Percentiles rank a stretch among this genome's conserved stretches.
phyloP scores from a whole-genome alignment of 2,113 vertebrate genomes.

The Prietella phreatophila region DNA sequence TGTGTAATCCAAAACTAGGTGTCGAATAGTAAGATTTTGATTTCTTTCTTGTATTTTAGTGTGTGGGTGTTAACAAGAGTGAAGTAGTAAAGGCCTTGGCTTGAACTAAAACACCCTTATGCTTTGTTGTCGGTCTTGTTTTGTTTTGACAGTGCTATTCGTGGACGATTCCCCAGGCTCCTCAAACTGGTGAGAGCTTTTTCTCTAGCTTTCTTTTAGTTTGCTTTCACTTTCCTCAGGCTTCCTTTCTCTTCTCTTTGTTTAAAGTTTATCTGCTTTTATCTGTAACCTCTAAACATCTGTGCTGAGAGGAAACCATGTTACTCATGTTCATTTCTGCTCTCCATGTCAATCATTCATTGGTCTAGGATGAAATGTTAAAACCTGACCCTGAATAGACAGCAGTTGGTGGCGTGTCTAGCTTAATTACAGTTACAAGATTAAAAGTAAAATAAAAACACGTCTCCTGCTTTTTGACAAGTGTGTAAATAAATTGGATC shows the following conservation, averaged over 20 bases:
- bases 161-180: slow-evolving; percentile 85
- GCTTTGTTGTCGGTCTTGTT: slow-evolving; percentile 5
- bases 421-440: neutral
- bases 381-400: neutral
- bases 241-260: neutral
- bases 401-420: neutral
- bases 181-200: slow-evolving; percentile 78
- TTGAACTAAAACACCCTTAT: neutral
- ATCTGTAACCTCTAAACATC: neutral
- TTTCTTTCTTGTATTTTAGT: neutral
- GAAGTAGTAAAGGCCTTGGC: neutral
- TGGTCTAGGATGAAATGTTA: neutral
- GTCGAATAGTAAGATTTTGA: neutral
- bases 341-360: neutral
- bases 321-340: neutral
- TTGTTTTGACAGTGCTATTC: slow-evolving; percentile 75
- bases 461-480: neutral
- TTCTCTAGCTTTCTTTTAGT: neutral
- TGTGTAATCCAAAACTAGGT: neutral
- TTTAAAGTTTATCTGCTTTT: neutral
- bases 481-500: neutral
- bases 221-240: neutral
- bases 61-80: slow-evolving; percentile 39
- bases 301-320: neutral
- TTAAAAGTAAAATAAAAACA: neutral